phyloP scores from a whole-genome alignment of 2,888 invertebrate species.

The Operophtera brumata region DNA sequence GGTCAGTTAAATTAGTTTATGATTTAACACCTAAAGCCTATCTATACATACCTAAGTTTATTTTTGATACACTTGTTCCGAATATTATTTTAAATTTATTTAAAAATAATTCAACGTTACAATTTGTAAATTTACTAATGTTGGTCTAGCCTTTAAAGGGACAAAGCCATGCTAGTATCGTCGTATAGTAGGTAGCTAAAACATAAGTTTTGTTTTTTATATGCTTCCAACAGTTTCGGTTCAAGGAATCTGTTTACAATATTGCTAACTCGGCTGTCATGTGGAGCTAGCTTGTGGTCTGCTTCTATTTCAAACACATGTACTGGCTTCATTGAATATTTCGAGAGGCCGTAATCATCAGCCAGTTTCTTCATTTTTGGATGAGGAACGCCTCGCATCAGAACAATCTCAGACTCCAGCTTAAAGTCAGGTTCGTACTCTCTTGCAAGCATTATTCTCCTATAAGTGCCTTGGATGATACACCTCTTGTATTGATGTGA shows the following conservation, averaged over 20 bases:
- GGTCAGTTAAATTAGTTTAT: too few relatives aligned
- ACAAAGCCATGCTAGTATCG: too few relatives aligned
- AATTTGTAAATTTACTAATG: too few relatives aligned
- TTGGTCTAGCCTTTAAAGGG: too few relatives aligned
- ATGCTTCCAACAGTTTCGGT: conserved; percentile 38
- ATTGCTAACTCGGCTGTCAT: conserved; percentile 41
- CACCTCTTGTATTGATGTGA: conserved; percentile 43
- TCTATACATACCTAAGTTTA: too few relatives aligned
- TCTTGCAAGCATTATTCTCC: conserved; percentile 39
- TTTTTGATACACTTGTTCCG: too few relatives aligned
- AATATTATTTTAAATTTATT: too few relatives aligned
- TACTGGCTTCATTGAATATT: conserved; percentile 39
- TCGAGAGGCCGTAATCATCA: conserved; percentile 43
- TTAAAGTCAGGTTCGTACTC: conserved; percentile 41
- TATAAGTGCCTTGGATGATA: conserved; percentile 41
- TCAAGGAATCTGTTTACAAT: conserved; percentile 43
- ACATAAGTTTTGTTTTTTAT: conserved; percentile 35
- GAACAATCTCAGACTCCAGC: conserved; percentile 41
- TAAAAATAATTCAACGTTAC: too few relatives aligned
- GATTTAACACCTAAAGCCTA: too few relatives aligned
- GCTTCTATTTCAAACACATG: conserved; percentile 37
- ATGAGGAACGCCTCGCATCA: conserved; percentile 43
- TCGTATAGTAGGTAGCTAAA: conserved; percentile 34
- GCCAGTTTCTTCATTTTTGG: conserved; percentile 31
- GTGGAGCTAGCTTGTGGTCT: conserved; percentile 37